A percentile compares a stretch with the other conserved stretches of the same genome.
Evolutionary conservation across 2,888 invertebrate species (phyloP).

Genomic region (Caenorhabditis uteleia): DNA sequence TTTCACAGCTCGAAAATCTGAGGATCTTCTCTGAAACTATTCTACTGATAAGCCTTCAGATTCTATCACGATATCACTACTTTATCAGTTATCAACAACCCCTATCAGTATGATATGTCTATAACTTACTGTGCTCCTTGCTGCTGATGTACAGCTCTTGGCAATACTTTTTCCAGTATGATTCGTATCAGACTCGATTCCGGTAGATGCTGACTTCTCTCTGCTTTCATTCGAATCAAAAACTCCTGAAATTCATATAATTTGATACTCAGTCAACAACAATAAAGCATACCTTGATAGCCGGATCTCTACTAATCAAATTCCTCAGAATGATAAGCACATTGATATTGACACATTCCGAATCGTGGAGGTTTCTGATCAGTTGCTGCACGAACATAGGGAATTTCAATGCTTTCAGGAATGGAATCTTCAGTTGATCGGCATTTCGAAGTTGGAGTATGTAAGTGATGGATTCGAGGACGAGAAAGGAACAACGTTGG

Average conservation of each 20-base stretch:
- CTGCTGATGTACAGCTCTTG: not conserved
- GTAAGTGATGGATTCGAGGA: not conserved
- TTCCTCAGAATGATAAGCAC: constrained; percentile 2
- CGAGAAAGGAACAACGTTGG: constrained; percentile 3
- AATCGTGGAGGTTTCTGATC: constrained; percentile 1
- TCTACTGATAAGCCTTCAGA: no score
- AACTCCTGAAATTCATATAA: constrained; percentile 4
- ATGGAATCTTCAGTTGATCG: not conserved
- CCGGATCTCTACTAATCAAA: constrained; percentile 13
- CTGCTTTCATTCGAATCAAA: constrained; percentile 1
- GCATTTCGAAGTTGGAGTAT: not conserved
- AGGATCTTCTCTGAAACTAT: no score
- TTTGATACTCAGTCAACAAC: not conserved
- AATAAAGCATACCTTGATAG: constrained; percentile 7
- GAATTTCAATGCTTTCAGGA: constrained; percentile 2
- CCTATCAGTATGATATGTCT: not conserved
- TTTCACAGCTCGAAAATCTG: no score
- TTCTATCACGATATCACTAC: no score
- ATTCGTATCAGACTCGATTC: constrained; percentile 4
- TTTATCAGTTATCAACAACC: no score
- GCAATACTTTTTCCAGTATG: not conserved
- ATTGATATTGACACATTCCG: constrained; percentile 4
- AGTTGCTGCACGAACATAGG: constrained; percentile 5
- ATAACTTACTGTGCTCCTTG: not conserved
- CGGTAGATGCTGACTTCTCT: constrained; percentile 2